Evolutionary conservation across 2,113 vertebrate genomes (phyloP).

Genomic region (Siniperca knerii): DNA sequence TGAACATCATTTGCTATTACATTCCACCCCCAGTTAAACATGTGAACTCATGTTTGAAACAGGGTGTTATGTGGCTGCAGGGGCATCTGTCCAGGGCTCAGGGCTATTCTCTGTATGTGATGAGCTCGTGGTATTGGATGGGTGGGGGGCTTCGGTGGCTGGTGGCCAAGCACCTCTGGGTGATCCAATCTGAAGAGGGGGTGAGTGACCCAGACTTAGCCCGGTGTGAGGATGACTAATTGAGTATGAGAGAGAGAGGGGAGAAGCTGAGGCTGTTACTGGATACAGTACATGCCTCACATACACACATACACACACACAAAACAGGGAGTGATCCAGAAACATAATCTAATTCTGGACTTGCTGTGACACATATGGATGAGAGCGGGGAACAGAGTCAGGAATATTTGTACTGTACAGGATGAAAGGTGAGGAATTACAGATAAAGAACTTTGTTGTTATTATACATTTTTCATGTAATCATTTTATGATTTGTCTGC

Average conservation of each 20-base stretch:
- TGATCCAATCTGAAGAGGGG: constrained; percentile 43
- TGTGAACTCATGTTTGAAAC: constrained; percentile 56
- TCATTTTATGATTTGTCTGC: background rate
- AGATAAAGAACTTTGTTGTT: background rate
- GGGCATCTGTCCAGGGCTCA: constrained; percentile 48
- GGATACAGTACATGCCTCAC: constrained; percentile 57
- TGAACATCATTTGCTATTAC: constrained; percentile 40
- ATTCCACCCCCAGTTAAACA: constrained; percentile 41
- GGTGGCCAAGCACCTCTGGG: constrained; percentile 47
- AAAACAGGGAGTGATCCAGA: constrained; percentile 30
- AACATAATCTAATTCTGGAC: constrained; percentile 59
- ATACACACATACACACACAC: constrained; percentile 37
- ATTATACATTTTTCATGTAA: background rate
- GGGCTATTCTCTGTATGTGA: constrained; percentile 60
- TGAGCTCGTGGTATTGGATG: constrained; percentile 41
- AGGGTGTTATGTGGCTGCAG: constrained; percentile 44
- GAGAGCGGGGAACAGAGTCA: constrained; percentile 21
- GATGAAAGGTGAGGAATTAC: constrained; percentile 12
- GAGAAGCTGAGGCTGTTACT: constrained; percentile 46
- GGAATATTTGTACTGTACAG: constrained; percentile 11
- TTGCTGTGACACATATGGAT: constrained; percentile 55
- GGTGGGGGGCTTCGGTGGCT: constrained; percentile 39
- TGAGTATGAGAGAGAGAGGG: constrained; percentile 38
- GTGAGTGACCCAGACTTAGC: constrained; percentile 57
- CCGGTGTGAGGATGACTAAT: constrained; percentile 51